Conservation (phyloP, 2,113 vertebrate genomes). For the Lates calcarifer region DNA sequence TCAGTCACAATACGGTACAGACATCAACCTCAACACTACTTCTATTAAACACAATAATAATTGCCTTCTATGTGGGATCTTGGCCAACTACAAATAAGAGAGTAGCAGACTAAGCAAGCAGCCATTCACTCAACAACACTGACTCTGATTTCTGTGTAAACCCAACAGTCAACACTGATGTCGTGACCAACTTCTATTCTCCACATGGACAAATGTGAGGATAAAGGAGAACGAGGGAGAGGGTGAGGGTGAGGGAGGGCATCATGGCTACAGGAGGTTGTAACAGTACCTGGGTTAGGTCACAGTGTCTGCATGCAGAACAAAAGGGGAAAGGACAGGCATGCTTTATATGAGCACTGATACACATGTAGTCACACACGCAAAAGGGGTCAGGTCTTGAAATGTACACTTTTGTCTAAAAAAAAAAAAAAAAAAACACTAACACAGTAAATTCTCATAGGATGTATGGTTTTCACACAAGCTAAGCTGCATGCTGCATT, state of each 20-base stretch:
- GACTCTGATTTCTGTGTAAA: neutral
- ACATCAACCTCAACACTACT: neutral
- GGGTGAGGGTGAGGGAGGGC: neutral
- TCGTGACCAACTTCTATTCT: neutral
- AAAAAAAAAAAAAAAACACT: too few relatives aligned
- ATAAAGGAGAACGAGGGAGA: constrained; percentile 4
- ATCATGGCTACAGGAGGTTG: constrained; percentile 19
- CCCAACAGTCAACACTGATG: neutral
- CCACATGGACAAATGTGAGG: neutral
- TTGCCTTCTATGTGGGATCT: neutral
- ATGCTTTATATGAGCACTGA: constrained; percentile 44
- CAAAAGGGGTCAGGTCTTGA: neutral
- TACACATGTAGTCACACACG: constrained; percentile 6
- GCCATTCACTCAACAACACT: neutral
- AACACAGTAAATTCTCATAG: neutral
- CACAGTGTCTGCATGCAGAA: constrained; percentile 71
- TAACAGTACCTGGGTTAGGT: constrained; percentile 70
- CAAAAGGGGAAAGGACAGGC: constrained; percentile 54
- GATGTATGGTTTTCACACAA: too few relatives aligned
- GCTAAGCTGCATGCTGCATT: too few relatives aligned
- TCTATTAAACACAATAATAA: neutral
- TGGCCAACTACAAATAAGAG: neutral
- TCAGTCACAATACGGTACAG: neutral
- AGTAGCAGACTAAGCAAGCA: neutral
- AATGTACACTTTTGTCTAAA: neutral